Conservation (phyloP, 1,140 invertebrate species). For the Ridgeia piscesae region DNA sequence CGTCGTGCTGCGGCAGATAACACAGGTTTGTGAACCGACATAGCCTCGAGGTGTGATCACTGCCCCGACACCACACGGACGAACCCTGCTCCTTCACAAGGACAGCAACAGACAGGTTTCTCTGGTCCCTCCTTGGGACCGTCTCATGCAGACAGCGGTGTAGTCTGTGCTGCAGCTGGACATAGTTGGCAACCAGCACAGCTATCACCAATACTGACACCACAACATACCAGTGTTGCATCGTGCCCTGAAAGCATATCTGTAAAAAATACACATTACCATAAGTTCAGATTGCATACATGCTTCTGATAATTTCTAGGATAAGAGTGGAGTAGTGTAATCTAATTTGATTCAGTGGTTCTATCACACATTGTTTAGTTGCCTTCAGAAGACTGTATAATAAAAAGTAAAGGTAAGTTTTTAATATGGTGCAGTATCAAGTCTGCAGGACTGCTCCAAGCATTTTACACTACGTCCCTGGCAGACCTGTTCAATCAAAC, state of each 20-base stretch:
- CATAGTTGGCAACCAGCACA: not conserved
- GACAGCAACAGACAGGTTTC: not conserved
- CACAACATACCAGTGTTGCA: not conserved
- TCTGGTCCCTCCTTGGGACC: not conserved
- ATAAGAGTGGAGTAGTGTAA: too few species aligned
- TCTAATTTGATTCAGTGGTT: too few species aligned
- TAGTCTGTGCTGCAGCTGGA: not conserved
- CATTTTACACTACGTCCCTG: too few species aligned
- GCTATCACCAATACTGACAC: not conserved
- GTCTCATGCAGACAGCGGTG: not conserved
- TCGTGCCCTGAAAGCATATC: not conserved
- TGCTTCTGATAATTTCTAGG: too few species aligned
- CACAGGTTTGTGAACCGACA: slow-evolving; percentile 57
- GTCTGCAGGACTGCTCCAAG: too few species aligned
- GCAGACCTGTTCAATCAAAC: too few species aligned
- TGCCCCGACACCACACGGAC: slow-evolving; percentile 46
- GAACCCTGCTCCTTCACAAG: slow-evolving; percentile 27
- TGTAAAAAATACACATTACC: not conserved
- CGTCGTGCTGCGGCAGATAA: slow-evolving; percentile 41
- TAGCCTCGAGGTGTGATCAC: slow-evolving; percentile 35
- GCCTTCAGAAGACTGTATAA: too few species aligned
- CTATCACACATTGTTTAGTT: too few species aligned
- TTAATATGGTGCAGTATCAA: too few species aligned
- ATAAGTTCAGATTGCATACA: too few species aligned
- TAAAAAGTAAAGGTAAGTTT: too few species aligned